Base-by-base conservation (phyloP, 2,888 invertebrate species). In the Catocala fraxini region DNA sequence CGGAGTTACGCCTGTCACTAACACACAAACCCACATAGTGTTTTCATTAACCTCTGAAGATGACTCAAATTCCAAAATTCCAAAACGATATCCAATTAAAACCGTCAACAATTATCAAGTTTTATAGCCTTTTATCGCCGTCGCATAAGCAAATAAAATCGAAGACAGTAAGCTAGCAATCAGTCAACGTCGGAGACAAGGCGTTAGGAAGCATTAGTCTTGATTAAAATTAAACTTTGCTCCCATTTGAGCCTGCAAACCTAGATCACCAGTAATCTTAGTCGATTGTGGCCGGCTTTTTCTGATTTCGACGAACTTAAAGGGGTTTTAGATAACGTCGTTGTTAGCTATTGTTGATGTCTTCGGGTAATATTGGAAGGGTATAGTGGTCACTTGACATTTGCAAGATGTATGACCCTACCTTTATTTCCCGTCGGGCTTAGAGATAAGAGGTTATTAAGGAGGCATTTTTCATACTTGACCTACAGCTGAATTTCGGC, bases 101-200 rank as follows among this genome's bases (percentile, higher is more conserved):
- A 1, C 48, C 25, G 25, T 25, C 25, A 25, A 25, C 25, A 25
- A 25, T 4, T 25, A 25, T 4, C 1, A 25, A 25, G 3, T 25
- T 25, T 25, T 34, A 11, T 2, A 15, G 3, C 15, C 10, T 48
- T 48, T 48, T n/a, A 48, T 48, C 34, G n/a, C 48, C 11, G 9
- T 25, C 25, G 12, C 45, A 0, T 45, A 33, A 42, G 5, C 10
- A 52, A 39, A 48, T 25, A 1, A 46, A 34, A 42, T 35, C 35
- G 35, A 56, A 52, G 7, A 5, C 39, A 25, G 43, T 55, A 70
- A 59, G 49, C 59, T n/a, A 12, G 55, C 39, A 66, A 74, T 72
- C 63, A 59, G 55, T 74, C 74, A 67, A 52, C 41, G 61, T 62
- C 71, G 48, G 15, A 2, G 43, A 33, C 63, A 61, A 52, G 54